These are phyloP conservation scores for Lysiphlebus fabarum DNA, from an alignment of 1,140 invertebrate species.

Conservation along the genomic window DNA sequence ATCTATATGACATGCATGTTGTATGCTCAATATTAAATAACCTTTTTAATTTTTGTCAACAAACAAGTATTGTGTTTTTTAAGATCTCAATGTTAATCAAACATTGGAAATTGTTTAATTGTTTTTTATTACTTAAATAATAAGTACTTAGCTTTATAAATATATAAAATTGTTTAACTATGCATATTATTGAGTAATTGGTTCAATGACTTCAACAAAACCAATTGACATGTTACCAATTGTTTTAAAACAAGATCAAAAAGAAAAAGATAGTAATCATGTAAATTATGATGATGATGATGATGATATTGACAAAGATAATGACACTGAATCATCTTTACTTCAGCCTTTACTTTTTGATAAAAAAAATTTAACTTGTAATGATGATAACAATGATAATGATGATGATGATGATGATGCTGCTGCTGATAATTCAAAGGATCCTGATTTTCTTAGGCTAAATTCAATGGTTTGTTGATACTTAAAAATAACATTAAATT, in stretches of 20 bases:
- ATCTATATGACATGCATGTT: no score
- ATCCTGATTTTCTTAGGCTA: constrained; percentile 30
- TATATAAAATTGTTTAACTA: no score
- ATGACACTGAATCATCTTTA: constrained; percentile 28
- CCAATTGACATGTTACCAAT: constrained; percentile 27
- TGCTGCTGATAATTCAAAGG: no score
- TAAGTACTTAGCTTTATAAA: no score
- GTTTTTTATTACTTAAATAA: no score
- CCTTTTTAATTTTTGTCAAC: no score
- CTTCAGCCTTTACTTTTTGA: constrained; percentile 30
- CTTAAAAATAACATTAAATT: background rate
- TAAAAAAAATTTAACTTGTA: constrained; percentile 23
- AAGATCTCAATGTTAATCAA: no score
- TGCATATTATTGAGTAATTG: no score
- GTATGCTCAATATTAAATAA: no score
- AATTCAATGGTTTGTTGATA: constrained; percentile 34
- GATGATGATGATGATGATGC: no score
- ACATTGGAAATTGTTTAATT: no score
- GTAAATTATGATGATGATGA: constrained; percentile 23
- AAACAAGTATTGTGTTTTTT: no score
- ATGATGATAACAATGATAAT: constrained; percentile 28
- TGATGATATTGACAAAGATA: constrained; percentile 24
- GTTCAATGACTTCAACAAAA: constrained; percentile 28
- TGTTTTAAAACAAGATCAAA: constrained; percentile 27
- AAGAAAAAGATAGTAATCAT: constrained; percentile 20